Evolutionary conservation across 1,140 invertebrate genomes (phyloP), one percentile per base, ranked within the genome.

Genomic region (Lordiphosa collinella): DNA sequence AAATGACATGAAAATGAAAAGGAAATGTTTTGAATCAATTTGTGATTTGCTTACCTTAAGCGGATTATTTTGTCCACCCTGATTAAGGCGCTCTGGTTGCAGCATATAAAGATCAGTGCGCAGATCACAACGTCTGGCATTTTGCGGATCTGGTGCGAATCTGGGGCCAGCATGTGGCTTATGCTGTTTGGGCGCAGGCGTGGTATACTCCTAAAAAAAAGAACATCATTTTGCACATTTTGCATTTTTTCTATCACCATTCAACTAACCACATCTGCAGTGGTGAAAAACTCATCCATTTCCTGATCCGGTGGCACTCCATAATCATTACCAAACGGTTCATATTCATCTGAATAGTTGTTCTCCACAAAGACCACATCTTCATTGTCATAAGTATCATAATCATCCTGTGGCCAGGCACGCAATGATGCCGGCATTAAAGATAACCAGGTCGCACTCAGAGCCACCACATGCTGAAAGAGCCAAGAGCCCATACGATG

Each of bases 71-170:
- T 92, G 91, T 1, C 93, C 93, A 61, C 94, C 95, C 31, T 94
- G 94, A 64, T 94, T 95, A 4, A 97, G 91, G 54, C 94, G 91
- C 14, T 95, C 92, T 0, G 94, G 94, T 89, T 97, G 95, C 9
- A 97, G 88, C 52, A 95, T 94, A 87, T 96, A 97, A 1, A 98
- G 91, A 89, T 96, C 95, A 0, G 95, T 94, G 80, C 94, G 94
- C 59, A 96, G 94, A 87, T 97, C 96, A 71, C 96, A 98, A 0
- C 94, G 92, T 14, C 95, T 90, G 10, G 94, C 89, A 74, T 89
- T 92, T 65, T 90, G 91, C 31, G 91, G 92, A 87, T 90, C 91
- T 52, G 87, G 89, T 4, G 90, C 79, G 22, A 89, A 76, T 25
- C 91, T 76, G n/a, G 90, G 88, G 74, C 85, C 36, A 80, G 76